Conservation (phyloP, 2,113 vertebrate genomes). For the Oceanites oceanicus region DNA sequence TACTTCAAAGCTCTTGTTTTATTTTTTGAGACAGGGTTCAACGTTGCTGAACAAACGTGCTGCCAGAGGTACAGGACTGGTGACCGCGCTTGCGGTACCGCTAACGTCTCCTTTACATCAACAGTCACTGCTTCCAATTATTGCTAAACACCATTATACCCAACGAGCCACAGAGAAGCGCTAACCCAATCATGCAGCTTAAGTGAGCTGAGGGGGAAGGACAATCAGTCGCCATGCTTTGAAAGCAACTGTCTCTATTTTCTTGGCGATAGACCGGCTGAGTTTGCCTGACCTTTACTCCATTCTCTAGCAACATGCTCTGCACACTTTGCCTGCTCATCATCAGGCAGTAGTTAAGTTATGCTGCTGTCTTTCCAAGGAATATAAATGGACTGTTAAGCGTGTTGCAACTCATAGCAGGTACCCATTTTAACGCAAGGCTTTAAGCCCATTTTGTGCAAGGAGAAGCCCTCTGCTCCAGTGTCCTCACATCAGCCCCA, state of each 20-base stretch:
- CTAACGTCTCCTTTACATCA: background rate
- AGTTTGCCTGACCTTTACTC: background rate
- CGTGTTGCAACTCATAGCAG: background rate
- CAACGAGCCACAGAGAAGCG: background rate
- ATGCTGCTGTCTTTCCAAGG: background rate
- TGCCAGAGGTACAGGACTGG: background rate
- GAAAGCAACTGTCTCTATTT: background rate
- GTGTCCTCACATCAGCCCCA: background rate
- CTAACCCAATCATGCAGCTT: background rate
- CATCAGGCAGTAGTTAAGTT: background rate
- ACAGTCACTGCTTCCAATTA: background rate
- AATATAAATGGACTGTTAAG: background rate
- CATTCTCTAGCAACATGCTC: background rate
- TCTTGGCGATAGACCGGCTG: rapidly evolving
- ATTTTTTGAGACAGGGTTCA: background rate
- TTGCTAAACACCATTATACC: background rate
- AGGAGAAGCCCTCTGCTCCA: background rate
- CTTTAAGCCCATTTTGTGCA: background rate
- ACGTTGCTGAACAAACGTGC: rapidly evolving
- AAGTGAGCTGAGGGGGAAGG: background rate
- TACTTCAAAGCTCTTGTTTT: background rate
- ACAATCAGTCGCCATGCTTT: rapidly evolving
- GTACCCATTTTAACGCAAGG: background rate
- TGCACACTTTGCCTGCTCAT: background rate
- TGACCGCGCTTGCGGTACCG: rapidly evolving